Conservation (phyloP, 2,888 invertebrate species). For the Drosophila neotestacea region DNA sequence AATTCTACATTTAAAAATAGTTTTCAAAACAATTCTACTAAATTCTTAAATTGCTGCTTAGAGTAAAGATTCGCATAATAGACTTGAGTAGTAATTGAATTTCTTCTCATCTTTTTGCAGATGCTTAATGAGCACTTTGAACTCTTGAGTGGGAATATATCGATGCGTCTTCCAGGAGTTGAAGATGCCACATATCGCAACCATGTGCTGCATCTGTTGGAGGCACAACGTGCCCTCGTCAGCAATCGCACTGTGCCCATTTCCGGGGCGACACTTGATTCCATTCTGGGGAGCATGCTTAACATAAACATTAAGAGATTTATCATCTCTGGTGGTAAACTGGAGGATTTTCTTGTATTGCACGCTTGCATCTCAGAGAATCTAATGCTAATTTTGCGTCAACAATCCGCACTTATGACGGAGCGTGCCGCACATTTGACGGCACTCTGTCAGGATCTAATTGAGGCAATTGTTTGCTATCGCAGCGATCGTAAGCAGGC, state of each 20-base stretch:
- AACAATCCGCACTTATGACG: slow-evolving; percentile 73
- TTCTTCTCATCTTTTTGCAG: slow-evolving; percentile 49
- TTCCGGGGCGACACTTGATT: slow-evolving; percentile 81
- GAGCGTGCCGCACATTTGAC: slow-evolving; percentile 83
- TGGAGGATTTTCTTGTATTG: slow-evolving; percentile 66
- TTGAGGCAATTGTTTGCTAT: slow-evolving; percentile 83
- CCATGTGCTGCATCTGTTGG: slow-evolving; percentile 68
- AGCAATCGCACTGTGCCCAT: slow-evolving; percentile 81
- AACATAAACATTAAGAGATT: slow-evolving; percentile 82
- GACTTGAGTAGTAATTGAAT: too few relatives aligned
- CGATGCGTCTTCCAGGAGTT: slow-evolving; percentile 63
- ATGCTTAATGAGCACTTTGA: slow-evolving; percentile 84
- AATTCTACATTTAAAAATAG: too few relatives aligned
- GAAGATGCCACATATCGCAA: slow-evolving; percentile 38
- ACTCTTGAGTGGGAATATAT: slow-evolving; percentile 73
- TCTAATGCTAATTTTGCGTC: slow-evolving; percentile 73
- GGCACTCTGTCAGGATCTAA: slow-evolving; percentile 81
- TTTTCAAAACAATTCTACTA: too few relatives aligned
- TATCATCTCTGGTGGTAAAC: slow-evolving; percentile 65
- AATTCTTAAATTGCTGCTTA: too few relatives aligned
- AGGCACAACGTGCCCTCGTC: slow-evolving; percentile 75
- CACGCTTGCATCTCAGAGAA: slow-evolving; percentile 74
- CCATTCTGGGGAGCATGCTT: slow-evolving; percentile 79
- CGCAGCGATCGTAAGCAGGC: slow-evolving; percentile 82
- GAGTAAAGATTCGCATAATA: too few relatives aligned